Percentiles rank a stretch among this genome's conserved stretches.
phyloP scores from a whole-genome alignment of 2,888 invertebrate species.

The Pachydiplax longipennis region DNA sequence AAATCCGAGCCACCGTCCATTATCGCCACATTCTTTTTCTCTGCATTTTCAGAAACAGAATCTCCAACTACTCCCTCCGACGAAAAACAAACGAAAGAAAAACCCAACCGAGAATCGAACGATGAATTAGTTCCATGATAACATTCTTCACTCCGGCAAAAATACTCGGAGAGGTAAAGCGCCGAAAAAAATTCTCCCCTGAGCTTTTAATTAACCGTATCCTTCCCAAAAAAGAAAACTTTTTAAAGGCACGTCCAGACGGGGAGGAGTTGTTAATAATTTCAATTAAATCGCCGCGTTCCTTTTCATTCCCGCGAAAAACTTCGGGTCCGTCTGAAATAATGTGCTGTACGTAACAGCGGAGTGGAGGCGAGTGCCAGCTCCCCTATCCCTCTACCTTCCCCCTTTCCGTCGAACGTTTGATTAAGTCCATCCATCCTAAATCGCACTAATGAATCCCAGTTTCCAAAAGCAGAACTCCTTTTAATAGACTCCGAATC shows the following conservation, averaged over 20 bases:
- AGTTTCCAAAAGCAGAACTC: background rate
- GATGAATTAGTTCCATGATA: background rate
- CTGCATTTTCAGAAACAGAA: background rate
- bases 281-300: background rate
- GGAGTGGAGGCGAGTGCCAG: too few relatives aligned
- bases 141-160: background rate
- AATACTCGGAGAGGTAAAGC: background rate
- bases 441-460: background rate
- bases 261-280: background rate
- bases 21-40: background rate
- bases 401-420: background rate
- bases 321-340: background rate
- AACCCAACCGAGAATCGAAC: background rate
- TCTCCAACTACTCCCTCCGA: background rate
- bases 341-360: background rate
- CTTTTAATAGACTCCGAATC: background rate
- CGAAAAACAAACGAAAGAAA: background rate
- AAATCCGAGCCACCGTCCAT: too few relatives aligned
- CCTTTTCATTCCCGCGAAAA: background rate
- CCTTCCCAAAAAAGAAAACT: background rate
- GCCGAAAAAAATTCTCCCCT: background rate
- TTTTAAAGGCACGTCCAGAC: background rate
- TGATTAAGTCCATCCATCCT: conserved; percentile 1
- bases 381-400: background rate
- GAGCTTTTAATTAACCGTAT: background rate